phyloP scores from a whole-genome alignment of 2,888 invertebrate species.

The Cryptophagus acutangulus region DNA sequence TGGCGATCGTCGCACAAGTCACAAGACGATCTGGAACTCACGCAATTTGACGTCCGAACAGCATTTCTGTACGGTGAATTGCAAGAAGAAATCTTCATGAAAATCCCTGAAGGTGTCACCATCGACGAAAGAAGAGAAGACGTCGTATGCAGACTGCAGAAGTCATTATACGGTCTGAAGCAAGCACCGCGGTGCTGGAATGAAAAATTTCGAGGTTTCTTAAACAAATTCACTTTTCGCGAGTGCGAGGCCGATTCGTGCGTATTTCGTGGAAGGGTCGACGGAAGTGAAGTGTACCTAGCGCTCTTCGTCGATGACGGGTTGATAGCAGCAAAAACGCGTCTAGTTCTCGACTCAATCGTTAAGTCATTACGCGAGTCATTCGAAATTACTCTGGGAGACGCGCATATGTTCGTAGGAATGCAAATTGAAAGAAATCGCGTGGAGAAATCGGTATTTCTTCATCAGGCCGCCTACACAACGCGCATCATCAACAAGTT shows the following conservation, averaged over 20 bases:
- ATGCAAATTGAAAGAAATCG: slow-evolving; percentile 13
- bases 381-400: slow-evolving; percentile 12
- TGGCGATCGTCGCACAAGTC: background rate
- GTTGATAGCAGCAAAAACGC: background rate
- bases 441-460: slow-evolving; percentile 9
- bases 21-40: slow-evolving; percentile 1
- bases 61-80: too few relatives aligned
- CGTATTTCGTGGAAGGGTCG: slow-evolving; percentile 24
- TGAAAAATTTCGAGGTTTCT: slow-evolving; percentile 27
- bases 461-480: slow-evolving; percentile 11
- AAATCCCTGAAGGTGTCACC: background rate
- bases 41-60: too few relatives aligned
- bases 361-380: background rate
- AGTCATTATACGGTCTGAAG: slow-evolving; percentile 37
- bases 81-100: too few relatives aligned
- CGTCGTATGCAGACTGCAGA: background rate
- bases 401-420: slow-evolving; percentile 13
- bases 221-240: slow-evolving; percentile 27
- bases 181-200: slow-evolving; percentile 34
- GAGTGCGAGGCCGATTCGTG: slow-evolving; percentile 31
- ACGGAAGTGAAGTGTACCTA: slow-evolving; percentile 13
- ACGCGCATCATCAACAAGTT: slow-evolving; percentile 11
- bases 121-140: too few relatives aligned
- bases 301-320: slow-evolving; percentile 32
- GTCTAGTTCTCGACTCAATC: background rate